Conservation (phyloP, 2,797 vertebrate species). For the Clarias laeviceps region DNA sequence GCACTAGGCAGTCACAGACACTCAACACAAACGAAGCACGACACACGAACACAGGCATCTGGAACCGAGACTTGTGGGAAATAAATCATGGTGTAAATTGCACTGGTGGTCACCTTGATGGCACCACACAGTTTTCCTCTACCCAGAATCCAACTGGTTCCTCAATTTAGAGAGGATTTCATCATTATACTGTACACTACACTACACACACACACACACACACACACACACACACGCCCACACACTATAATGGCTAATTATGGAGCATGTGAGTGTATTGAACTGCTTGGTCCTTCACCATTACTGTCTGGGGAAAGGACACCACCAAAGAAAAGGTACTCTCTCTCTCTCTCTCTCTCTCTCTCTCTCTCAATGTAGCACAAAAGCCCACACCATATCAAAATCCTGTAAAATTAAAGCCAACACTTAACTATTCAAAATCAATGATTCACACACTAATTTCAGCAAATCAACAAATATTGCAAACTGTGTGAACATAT, state of each 20-base stretch:
- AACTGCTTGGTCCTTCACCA: conserved; percentile 61
- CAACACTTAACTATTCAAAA: background rate
- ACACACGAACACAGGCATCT: conserved; percentile 64
- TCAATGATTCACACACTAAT: background rate
- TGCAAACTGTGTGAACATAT: background rate
- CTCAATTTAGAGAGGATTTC: conserved; percentile 73
- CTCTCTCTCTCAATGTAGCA: conserved; percentile 24
- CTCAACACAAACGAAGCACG: conserved; percentile 56
- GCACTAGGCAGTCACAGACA: conserved; percentile 20
- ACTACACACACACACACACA: conserved; percentile 71
- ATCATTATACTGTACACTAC: conserved; percentile 75
- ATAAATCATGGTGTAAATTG: conserved; percentile 84
- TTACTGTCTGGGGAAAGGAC: conserved; percentile 70
- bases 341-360: conserved; percentile 58
- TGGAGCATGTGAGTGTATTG: conserved; percentile 72
- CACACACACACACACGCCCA: conserved; percentile 77
- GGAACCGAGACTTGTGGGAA: conserved; percentile 70
- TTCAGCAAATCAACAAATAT: background rate
- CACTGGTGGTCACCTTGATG: conserved; percentile 78
- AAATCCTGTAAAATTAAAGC: conserved; percentile 3
- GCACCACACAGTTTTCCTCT: conserved; percentile 77
- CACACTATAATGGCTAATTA: conserved; percentile 83
- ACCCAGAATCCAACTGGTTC: conserved; percentile 76
- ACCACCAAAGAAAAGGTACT: conserved; percentile 63
- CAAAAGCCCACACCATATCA: conserved; percentile 2